Evolutionary conservation across 1,140 invertebrate species (phyloP), one percentile per base, ranked within the genome.

Genomic region (Mycetomoellerius zeteki): DNA sequence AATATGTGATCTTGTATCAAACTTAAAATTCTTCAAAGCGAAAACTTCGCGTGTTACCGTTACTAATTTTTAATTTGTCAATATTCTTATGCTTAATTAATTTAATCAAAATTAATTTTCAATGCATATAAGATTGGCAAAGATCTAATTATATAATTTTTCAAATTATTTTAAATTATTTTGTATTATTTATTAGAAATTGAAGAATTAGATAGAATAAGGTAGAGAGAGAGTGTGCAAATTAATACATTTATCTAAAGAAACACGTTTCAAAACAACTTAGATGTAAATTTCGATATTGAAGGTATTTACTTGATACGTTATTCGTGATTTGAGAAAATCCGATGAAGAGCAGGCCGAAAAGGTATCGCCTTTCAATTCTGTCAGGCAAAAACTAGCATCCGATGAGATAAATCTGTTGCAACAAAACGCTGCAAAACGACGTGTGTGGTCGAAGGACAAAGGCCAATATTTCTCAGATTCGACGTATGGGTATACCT

Each of bases 321-420:
- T 21, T 3, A 43, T 12, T 43, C 0, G 3, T 19, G 19, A 73
- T 54, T 54, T 56, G 0, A 24, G 50, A 33, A 72, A 72, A n/a
- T n/a, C 14, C n/a, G 24, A n/a, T 19, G 16, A 54, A 24, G 10
- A 21, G 19, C 16, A 43, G 24, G 16, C 14, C 12, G 3, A 30
- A 72, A 24, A n/a, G 27, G 52, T 27, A 56, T 60, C 24, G n/a
- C 47, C 33, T 73, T 52, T 60, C 84, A 56, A 47, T n/a, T 73
- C 37, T 86, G 27, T 58, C 76, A 64, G 50, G 62, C 37, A 27
- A 77, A 85, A 62, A 73, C 19, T 37, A 1, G 21, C 5, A 19
- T 7, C 37, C 56, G 27, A 65, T 58, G 72, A 64, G 19, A 21
- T 67, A 64, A 87, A 85, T 64, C 64, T 64, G 47, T 85, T 54